A percentile compares a stretch with the other conserved stretches of the same genome.
phyloP scores from a whole-genome alignment of 2,797 vertebrate species.

The Sebastes hubbsi region DNA sequence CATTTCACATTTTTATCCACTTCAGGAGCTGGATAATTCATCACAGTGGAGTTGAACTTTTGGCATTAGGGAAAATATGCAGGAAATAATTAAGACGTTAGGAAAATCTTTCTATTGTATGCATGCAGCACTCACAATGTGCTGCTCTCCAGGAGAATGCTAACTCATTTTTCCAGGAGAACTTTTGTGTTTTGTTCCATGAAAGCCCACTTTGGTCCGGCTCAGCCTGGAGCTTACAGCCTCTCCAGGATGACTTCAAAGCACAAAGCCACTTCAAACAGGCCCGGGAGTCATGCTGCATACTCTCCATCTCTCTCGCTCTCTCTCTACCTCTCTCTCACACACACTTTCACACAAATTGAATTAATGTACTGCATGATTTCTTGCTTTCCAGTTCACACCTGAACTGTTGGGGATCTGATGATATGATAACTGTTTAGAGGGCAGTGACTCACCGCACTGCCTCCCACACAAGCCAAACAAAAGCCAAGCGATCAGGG shows the following conservation, averaged over 20 bases:
- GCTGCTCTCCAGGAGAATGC: conserved; percentile 18
- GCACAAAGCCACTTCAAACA: conserved; percentile 81
- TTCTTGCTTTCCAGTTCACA: conserved; percentile 16
- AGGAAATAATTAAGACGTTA: background rate
- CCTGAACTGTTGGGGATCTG: conserved; percentile 17
- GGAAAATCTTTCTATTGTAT: background rate
- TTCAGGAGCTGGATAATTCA: background rate
- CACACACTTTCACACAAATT: conserved; percentile 6
- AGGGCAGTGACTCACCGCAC: conserved; percentile 52
- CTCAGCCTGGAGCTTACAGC: conserved; percentile 51
- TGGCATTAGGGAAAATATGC: background rate
- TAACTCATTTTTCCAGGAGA: conserved; percentile 26
- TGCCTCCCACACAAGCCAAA: conserved; percentile 50
- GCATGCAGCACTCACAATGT: background rate
- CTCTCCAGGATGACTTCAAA: conserved; percentile 79
- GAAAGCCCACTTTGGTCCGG: conserved; percentile 72
- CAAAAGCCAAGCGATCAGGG: conserved; percentile 49
- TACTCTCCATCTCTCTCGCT: background rate
- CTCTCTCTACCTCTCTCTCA: background rate
- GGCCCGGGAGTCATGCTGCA: conserved; percentile 51
- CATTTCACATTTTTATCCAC: conserved; percentile 12
- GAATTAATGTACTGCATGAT: conserved; percentile 1
- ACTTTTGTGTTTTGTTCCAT: conserved; percentile 37
- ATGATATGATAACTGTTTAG: conserved; percentile 35
- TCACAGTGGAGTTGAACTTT: background rate